phyloP scores from a whole-genome alignment of 1,140 invertebrate genomes.

The Bradysia coprophila region DNA sequence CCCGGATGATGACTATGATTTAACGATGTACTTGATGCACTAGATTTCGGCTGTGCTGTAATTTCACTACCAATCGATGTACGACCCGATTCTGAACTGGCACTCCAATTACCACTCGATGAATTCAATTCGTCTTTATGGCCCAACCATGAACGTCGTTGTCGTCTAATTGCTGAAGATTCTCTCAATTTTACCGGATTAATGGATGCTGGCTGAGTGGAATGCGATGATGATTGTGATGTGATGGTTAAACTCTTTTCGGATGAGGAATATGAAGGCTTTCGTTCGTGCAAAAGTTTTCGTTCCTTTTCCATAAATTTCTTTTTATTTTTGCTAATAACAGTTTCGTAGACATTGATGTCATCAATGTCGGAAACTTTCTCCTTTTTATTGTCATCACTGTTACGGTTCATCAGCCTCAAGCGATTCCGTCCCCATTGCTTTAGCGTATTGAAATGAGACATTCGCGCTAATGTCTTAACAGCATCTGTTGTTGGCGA shows the following conservation, averaged over 20 bases:
- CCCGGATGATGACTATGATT: conserved; percentile 36
- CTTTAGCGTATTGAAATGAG: conserved; percentile 61
- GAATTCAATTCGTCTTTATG: conserved; percentile 59
- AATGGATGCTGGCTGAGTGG: conserved; percentile 23
- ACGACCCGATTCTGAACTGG: conserved; percentile 71
- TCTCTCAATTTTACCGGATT: conserved; percentile 45
- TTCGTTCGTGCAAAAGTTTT: conserved; percentile 41
- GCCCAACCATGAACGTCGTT: conserved; percentile 30
- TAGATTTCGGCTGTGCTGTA: conserved; percentile 51
- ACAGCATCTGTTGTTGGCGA: conserved; percentile 22
- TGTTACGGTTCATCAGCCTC: conserved; percentile 47
- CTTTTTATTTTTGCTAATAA: conserved; percentile 31
- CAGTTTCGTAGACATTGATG: conserved; percentile 41
- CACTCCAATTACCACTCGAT: conserved; percentile 86
- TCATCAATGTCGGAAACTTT: conserved; percentile 29
- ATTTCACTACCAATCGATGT: conserved; percentile 66
- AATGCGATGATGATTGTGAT: conserved; percentile 29
- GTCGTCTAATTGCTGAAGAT: conserved; percentile 37
- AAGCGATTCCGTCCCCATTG: conserved; percentile 63
- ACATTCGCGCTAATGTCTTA: conserved; percentile 28
- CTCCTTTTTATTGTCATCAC: conserved; percentile 20
- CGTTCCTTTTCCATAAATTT: conserved; percentile 28
- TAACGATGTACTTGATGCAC: conserved; percentile 43
- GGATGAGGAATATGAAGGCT: conserved; percentile 53
- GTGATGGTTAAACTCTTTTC: conserved; percentile 39